Conservation (phyloP, 1,140 invertebrate species). For the Cecropterus lyciades region DNA sequence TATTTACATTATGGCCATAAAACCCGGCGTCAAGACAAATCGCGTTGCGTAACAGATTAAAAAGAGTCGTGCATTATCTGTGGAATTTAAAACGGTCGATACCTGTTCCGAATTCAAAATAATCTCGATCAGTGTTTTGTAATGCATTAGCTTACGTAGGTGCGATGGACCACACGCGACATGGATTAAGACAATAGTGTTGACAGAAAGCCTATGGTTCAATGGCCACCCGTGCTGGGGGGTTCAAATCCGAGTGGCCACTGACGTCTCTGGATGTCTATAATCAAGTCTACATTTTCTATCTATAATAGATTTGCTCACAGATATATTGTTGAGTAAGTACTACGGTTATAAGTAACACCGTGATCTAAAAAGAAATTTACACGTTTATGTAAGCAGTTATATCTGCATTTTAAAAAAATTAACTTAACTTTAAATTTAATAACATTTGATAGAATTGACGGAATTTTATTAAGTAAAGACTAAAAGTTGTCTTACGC, state of each 20-base stretch:
- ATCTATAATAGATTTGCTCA: no score
- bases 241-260: neutral
- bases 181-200: slow-evolving; percentile 1
- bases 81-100: slow-evolving; percentile 32
- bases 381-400: no score
- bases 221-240: neutral
- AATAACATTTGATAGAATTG: no score
- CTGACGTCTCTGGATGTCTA: no score
- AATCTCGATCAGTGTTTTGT: slow-evolving; percentile 28
- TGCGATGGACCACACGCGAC: slow-evolving; percentile 30
- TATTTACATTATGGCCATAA: slow-evolving; percentile 21
- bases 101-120: slow-evolving; percentile 27
- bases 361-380: no score
- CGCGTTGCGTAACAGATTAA: slow-evolving; percentile 31
- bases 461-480: no score
- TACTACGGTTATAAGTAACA: no score
- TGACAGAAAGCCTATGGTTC: neutral
- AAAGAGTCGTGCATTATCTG: slow-evolving; percentile 27
- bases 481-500: no score
- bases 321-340: no score
- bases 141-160: slow-evolving; percentile 26
- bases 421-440: no score
- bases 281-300: no score
- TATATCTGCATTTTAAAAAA: no score
- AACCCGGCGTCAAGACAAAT: slow-evolving; percentile 19